Percentiles rank a stretch among this genome's conserved stretches.
These are phyloP conservation scores for Plecotus auritus DNA, from an alignment of 2,113 vertebrate species.

Conservation along the genomic window DNA sequence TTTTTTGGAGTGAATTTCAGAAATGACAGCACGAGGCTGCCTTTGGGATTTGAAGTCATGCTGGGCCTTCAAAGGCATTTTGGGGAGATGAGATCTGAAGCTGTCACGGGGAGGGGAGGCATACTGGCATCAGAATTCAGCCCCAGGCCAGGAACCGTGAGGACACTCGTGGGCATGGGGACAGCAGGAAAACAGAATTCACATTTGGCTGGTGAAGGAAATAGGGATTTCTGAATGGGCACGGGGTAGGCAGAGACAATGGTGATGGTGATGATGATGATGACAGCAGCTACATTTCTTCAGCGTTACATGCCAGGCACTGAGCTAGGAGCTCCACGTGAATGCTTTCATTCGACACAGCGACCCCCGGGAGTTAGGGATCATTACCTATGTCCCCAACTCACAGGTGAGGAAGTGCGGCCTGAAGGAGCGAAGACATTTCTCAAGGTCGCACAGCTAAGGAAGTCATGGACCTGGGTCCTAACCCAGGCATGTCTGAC, in stretches of 20 bases:
- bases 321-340: background rate
- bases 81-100: background rate
- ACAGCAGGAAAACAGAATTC: background rate
- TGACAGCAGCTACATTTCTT: background rate
- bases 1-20: background rate
- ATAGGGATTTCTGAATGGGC: background rate
- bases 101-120: background rate
- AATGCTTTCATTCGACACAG: background rate
- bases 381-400: background rate
- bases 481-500: background rate
- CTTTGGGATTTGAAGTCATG: background rate
- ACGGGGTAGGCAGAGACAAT: fast-evolving
- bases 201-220: background rate
- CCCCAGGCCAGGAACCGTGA: background rate
- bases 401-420: background rate
- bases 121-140: background rate
- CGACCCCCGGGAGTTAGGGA: fast-evolving
- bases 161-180: background rate
- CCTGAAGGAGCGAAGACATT: background rate
- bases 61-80: background rate
- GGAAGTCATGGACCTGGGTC: background rate
- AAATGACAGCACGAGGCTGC: background rate
- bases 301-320: background rate
- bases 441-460: background rate
- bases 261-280: background rate